These are phyloP conservation scores for Thereva unica DNA, from an alignment of 2,888 invertebrate species.

Conservation along the genomic window DNA sequence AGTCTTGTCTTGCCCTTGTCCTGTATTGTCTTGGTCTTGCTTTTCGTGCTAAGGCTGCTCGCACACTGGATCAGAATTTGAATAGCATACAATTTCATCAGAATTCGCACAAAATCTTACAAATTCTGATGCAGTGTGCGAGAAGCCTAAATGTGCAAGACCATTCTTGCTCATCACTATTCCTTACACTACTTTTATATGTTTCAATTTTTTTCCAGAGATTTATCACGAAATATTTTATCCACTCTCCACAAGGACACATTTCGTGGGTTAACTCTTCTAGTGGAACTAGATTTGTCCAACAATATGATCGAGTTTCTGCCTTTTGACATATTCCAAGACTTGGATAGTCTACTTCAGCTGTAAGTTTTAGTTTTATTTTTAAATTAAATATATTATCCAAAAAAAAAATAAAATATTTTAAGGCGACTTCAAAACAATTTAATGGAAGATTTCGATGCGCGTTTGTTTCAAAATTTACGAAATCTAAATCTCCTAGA, in stretches of 20 bases:
- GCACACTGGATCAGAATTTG: too few relatives aligned
- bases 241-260: slow-evolving; percentile 68
- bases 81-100: too few relatives aligned
- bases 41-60: too few relatives aligned
- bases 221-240: slow-evolving; percentile 69
- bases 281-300: slow-evolving; percentile 68
- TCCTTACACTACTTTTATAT: neutral
- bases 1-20: too few relatives aligned
- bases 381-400: neutral
- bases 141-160: too few relatives aligned
- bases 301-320: slow-evolving; percentile 68
- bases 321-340: slow-evolving; percentile 65
- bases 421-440: slow-evolving; percentile 66
- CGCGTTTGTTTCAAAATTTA: slow-evolving; percentile 60
- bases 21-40: too few relatives aligned
- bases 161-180: too few relatives aligned
- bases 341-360: slow-evolving; percentile 63
- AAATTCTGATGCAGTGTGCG: too few relatives aligned
- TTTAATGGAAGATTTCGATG: slow-evolving; percentile 61
- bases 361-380: slow-evolving; percentile 59
- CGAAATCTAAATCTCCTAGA: slow-evolving; percentile 66
- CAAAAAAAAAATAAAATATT: slow-evolving; percentile 39
- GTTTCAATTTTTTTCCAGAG: slow-evolving; percentile 56
- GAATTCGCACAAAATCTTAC: too few relatives aligned
- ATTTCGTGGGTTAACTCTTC: slow-evolving; percentile 63